Evolutionary conservation across 2,888 invertebrate genomes (phyloP).

Genomic region (Chloroclystis v-ata): DNA sequence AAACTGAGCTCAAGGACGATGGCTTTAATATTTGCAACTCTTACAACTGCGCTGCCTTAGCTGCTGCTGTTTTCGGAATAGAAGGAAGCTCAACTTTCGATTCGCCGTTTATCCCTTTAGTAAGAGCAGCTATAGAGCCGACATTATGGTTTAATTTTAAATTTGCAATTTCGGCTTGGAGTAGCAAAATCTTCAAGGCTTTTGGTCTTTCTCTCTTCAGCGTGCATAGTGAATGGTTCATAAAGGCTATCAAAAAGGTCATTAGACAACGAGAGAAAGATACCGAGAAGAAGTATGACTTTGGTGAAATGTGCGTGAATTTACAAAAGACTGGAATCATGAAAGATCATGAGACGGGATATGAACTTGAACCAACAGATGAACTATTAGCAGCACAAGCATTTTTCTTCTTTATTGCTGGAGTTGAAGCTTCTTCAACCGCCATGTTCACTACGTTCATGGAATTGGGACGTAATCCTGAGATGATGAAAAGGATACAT

Average conservation of each 20-base stretch:
- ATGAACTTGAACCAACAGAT: slow-evolving; percentile 50
- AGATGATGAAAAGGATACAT: slow-evolving; percentile 45
- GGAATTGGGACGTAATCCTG: no score
- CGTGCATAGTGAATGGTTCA: no score
- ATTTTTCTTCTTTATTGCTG: slow-evolving; percentile 59
- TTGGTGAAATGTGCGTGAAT: slow-evolving; percentile 49
- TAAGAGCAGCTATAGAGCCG: slow-evolving; percentile 31
- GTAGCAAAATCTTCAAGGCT: slow-evolving; percentile 28
- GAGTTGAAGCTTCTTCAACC: slow-evolving; percentile 56
- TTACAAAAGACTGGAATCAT: slow-evolving; percentile 49
- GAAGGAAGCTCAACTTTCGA: slow-evolving; percentile 48
- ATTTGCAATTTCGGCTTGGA: slow-evolving; percentile 31
- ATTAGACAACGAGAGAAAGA: slow-evolving; percentile 44
- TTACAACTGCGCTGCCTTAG: slow-evolving; percentile 48
- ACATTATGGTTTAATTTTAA: slow-evolving; percentile 34
- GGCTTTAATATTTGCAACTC: slow-evolving; percentile 36
- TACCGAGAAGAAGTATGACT: slow-evolving; percentile 47
- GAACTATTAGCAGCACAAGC: slow-evolving; percentile 53
- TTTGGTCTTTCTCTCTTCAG: slow-evolving; percentile 44
- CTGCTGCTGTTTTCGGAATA: slow-evolving; percentile 59
- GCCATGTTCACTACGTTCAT: slow-evolving; percentile 44
- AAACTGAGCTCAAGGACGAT: slow-evolving; percentile 30
- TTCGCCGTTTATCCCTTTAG: slow-evolving; percentile 47
- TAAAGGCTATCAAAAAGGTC: slow-evolving; percentile 50
- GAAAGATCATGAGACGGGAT: slow-evolving; percentile 41